Percentiles rank a stretch among this genome's conserved stretches.
These are phyloP conservation scores for Hirtodrosophila alboralis DNA, from an alignment of 2,888 invertebrate genomes.

Conservation along the genomic window DNA sequence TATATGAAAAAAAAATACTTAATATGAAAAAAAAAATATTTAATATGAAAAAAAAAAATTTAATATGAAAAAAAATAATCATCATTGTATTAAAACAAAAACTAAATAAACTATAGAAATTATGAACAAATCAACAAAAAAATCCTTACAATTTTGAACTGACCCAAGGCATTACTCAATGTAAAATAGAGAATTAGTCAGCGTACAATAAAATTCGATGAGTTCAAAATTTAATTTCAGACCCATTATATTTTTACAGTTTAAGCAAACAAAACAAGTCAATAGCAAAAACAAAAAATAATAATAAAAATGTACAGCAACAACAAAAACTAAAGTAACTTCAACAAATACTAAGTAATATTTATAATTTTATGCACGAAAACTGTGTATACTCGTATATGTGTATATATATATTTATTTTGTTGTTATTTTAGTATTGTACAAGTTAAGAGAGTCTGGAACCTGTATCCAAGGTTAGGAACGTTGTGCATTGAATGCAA, in stretches of 20 bases:
- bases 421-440: constrained; percentile 1
- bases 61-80: too few relatives aligned
- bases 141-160: too few relatives aligned
- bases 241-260: constrained; percentile 19
- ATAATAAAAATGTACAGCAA: constrained; percentile 1
- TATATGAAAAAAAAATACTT: too few relatives aligned
- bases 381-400: constrained; percentile 1
- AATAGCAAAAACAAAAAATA: constrained; percentile 20
- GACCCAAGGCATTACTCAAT: too few relatives aligned
- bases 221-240: constrained; percentile 10
- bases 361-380: constrained; percentile 41
- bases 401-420: neutral
- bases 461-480: constrained; percentile 38
- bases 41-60: too few relatives aligned
- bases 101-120: too few relatives aligned
- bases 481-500: constrained; percentile 42
- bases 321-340: constrained; percentile 2
- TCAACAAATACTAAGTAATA: constrained; percentile 37
- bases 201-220: constrained; percentile 9
- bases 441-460: constrained; percentile 11
- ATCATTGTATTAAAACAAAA: too few relatives aligned
- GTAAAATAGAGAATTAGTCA: too few relatives aligned
- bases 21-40: too few relatives aligned
- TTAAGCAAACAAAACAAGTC: constrained; percentile 22
- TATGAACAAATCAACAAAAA: too few relatives aligned